Conservation (phyloP, 1,140 invertebrate genomes). For the Temnothorax longispinosus region DNA sequence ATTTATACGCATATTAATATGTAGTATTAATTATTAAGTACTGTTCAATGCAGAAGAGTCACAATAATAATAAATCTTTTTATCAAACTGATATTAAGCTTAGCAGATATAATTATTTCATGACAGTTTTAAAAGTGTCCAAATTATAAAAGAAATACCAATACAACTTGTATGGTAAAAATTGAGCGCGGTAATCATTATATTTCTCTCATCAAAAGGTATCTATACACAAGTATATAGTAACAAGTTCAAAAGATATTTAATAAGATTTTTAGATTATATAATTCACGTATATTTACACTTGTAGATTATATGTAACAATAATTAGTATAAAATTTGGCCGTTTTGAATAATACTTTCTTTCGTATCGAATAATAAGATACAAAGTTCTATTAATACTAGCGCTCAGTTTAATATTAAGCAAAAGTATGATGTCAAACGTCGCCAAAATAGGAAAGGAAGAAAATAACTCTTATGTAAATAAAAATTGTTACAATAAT, state of each 20-base stretch:
- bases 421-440: constrained; percentile 56
- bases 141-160: neutral
- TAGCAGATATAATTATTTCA: constrained; percentile 8
- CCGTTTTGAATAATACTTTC: constrained; percentile 32
- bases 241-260: constrained; percentile 38
- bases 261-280: constrained; percentile 34
- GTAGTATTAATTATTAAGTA: constrained; percentile 42
- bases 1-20: constrained; percentile 50
- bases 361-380: constrained; percentile 54
- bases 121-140: neutral
- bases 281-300: constrained; percentile 37
- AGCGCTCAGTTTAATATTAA: constrained; percentile 71
- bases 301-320: constrained; percentile 51
- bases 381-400: constrained; percentile 32
- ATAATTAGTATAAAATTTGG: constrained; percentile 46
- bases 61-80: constrained; percentile 10
- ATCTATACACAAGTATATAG: neutral
- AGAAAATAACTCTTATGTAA: constrained; percentile 65
- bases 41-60: constrained; percentile 8
- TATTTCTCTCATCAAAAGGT: constrained; percentile 14
- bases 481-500: constrained; percentile 76
- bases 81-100: constrained; percentile 24
- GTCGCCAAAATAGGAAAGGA: constrained; percentile 52
- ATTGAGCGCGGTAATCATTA: constrained; percentile 3
- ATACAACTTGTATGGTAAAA: constrained; percentile 5